phyloP scores from a whole-genome alignment of 2,113 vertebrate genomes.

The Saccopteryx leptura region DNA sequence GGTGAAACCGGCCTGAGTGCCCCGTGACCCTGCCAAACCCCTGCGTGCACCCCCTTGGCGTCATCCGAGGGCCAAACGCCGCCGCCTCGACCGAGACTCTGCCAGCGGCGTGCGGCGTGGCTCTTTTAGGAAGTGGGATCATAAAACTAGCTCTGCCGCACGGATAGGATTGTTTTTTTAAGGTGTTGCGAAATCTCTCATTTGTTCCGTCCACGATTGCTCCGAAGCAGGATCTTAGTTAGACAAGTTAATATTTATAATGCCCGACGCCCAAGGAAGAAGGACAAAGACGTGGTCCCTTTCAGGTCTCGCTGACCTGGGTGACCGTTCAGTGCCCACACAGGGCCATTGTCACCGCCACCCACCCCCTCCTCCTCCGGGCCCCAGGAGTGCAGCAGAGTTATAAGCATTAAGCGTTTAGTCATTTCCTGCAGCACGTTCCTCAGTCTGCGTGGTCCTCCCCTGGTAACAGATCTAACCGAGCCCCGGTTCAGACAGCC shows the following conservation, averaged over 20 bases:
- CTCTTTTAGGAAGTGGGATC: conserved; percentile 29
- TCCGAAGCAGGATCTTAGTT: conserved; percentile 68
- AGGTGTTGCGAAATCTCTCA: conserved; percentile 52
- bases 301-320: conserved; percentile 85
- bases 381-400: conserved; percentile 86
- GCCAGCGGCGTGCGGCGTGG: background rate
- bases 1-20: background rate
- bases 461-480: conserved; percentile 81
- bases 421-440: conserved; percentile 89
- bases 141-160: conserved; percentile 28
- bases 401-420: conserved; percentile 87
- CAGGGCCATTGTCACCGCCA: conserved; percentile 83
- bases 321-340: conserved; percentile 85
- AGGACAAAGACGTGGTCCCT: conserved; percentile 68
- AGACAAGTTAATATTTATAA: conserved; percentile 78
- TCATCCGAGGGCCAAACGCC: conserved; percentile 70
- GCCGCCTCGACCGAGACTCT: conserved; percentile 14
- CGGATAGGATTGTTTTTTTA: conserved; percentile 52
- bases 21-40: conserved; percentile 17
- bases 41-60: background rate
- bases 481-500: conserved; percentile 81
- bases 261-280: conserved; percentile 36
- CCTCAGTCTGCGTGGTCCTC: conserved; percentile 74
- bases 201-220: conserved; percentile 50
- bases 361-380: conserved; percentile 85